Percentiles rank a stretch among this genome's conserved stretches.
These are phyloP conservation scores for Orthosia gracilis DNA, from an alignment of 2,888 invertebrate species.

Conservation along the genomic window DNA sequence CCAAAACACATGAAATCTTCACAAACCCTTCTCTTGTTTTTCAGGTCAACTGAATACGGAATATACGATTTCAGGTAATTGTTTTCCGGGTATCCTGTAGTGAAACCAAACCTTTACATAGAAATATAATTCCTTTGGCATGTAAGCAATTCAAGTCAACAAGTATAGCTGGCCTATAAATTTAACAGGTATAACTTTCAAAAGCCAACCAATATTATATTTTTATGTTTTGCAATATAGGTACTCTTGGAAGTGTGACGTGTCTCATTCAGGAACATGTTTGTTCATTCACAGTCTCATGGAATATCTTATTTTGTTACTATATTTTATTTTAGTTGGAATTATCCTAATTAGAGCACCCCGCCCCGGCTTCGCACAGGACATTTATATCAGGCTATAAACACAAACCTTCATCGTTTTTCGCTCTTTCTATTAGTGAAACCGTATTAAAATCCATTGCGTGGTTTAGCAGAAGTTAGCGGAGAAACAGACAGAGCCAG, in stretches of 20 bases:
- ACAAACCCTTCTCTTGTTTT: neutral
- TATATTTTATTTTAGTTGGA: no score
- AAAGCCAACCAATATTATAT: neutral
- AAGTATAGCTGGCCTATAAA: neutral
- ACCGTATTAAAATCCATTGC: no score
- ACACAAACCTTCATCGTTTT: no score
- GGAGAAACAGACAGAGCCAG: no score
- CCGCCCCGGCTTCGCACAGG: no score
- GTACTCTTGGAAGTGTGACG: constrained; percentile 1
- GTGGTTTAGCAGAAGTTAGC: no score
- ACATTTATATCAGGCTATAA: no score
- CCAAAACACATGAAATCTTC: no score
- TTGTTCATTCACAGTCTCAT: neutral
- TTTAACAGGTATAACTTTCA: constrained; percentile 5
- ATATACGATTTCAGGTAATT: neutral
- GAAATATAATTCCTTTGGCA: neutral
- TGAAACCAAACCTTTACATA: neutral
- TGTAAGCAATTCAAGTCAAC: neutral
- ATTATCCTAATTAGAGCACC: no score
- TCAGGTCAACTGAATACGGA: neutral
- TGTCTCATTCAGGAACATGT: constrained; percentile 2
- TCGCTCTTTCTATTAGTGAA: no score
- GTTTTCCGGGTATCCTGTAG: neutral
- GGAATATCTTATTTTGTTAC: no score
- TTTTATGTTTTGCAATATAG: constrained; percentile 1